Evolutionary conservation across 2,797 vertebrate species (phyloP), one percentile per base, ranked within the genome.

Genomic region (Siniperca scherzeri): DNA sequence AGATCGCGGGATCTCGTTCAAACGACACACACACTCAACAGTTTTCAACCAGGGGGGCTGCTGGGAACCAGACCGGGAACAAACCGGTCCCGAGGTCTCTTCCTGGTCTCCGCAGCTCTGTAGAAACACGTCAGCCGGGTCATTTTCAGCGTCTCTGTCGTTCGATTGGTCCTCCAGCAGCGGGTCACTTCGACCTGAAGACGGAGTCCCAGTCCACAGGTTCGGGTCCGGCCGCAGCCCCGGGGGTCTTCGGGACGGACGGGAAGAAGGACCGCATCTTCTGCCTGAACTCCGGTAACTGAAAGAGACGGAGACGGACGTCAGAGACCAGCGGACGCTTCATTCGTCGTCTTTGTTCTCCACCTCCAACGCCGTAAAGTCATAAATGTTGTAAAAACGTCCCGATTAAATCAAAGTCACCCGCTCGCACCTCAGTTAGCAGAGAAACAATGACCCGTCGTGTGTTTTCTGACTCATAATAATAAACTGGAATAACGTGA

Each of bases 211-310:
- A 98, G 85, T 94, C 92, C 33, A 89, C 4, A 13, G 91, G 73
- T 60, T 92, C 86, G 4, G 89, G 52, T 78, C 95, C 92, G 4
- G 89, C 84, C 40, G 86, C 74, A 4, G 90, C 78, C 4, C 90
- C 85, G 0, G 88, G 67, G 17, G 83, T 95, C 95, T 96, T 98
- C 17, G 96, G 96, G 93, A 99, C 91, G 67, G 95, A 67, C 46
- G 98, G 98, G 81, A 98, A 97, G 72, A 98, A 12, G 21, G 96
- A 95, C 78, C 97, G 97, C 96, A 98, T 98, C 96, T 97, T 98
- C 89, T 92, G 95, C 70, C 66, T 94, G 89, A 98, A 98, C 89
- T 99, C 97, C 59, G 95, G 92, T 74, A 99, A 88, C 98, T 99
- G 88, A 88, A 93, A 44, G 67, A 70, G 62, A 50, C 16, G 8